Evolutionary conservation across 2,797 vertebrate genomes (phyloP).

Genomic region (Ficedula albicollis): DNA sequence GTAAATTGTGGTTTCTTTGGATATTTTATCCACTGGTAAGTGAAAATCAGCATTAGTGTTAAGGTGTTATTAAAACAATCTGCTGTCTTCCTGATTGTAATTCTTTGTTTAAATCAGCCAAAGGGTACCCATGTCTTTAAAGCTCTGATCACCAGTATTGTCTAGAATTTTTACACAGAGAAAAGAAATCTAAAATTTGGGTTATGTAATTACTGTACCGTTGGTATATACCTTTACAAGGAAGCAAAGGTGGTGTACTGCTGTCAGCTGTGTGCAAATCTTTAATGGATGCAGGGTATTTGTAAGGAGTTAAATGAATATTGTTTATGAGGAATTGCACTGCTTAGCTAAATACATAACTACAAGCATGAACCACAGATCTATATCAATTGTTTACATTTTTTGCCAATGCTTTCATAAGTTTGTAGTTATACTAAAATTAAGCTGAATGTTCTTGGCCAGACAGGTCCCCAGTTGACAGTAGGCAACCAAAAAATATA

Average conservation of each 20-base stretch:
- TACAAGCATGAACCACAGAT: not conserved
- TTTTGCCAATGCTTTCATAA: not conserved
- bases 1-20: not conserved
- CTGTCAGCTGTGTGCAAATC: not conserved
- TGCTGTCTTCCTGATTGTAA: not conserved
- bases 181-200: not conserved
- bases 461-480: not conserved
- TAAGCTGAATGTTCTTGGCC: not conserved
- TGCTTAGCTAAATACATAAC: constrained; percentile 11
- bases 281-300: not conserved
- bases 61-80: not conserved
- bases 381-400: not conserved
- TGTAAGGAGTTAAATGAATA: constrained; percentile 8
- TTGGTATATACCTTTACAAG: not conserved
- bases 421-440: not conserved
- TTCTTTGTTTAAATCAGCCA: not conserved
- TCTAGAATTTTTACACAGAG: not conserved
- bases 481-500: not conserved
- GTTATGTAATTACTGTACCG: not conserved
- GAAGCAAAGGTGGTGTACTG: not conserved
- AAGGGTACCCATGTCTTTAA: not conserved
- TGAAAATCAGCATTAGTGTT: not conserved
- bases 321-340: not conserved
- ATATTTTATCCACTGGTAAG: not conserved
- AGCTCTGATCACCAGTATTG: not conserved